phyloP scores from a whole-genome alignment of 2,888 invertebrate species.

The Drosophila mimica region DNA sequence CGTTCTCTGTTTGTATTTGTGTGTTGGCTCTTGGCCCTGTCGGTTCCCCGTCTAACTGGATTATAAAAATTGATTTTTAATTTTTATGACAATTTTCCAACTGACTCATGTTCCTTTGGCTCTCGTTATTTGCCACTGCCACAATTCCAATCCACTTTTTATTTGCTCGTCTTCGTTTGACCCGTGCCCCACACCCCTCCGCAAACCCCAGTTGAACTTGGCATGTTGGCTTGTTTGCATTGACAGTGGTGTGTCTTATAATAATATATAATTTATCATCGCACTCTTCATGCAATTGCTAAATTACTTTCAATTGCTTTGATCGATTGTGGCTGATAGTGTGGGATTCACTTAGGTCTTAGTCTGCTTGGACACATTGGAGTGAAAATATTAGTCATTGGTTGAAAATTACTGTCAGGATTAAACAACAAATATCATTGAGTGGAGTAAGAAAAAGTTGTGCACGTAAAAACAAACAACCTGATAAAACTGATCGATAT shows the following conservation, averaged over 20 bases:
- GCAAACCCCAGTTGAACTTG: constrained; percentile 36
- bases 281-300: constrained; percentile 8
- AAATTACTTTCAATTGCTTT: constrained; percentile 44
- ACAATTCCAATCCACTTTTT: constrained; percentile 43
- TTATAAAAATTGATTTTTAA: constrained; percentile 84
- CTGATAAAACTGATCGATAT: too few relatives aligned
- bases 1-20: constrained; percentile 30
- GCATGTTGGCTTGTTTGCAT: constrained; percentile 59
- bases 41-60: constrained; percentile 76
- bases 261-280: constrained; percentile 48
- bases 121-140: constrained; percentile 18
- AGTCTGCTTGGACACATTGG: neutral
- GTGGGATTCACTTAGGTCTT: constrained; percentile 14
- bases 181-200: constrained; percentile 4
- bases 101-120: constrained; percentile 58
- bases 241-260: constrained; percentile 49
- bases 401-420: neutral
- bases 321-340: constrained; percentile 38
- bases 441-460: neutral
- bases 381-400: neutral
- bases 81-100: constrained; percentile 81
- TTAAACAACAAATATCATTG: neutral
- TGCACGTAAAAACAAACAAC: neutral
- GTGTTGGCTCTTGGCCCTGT: constrained; percentile 35
- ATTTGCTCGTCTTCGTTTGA: constrained; percentile 52